phyloP scores from a whole-genome alignment of 2,113 vertebrate genomes.

The Hiodon alosoides region DNA sequence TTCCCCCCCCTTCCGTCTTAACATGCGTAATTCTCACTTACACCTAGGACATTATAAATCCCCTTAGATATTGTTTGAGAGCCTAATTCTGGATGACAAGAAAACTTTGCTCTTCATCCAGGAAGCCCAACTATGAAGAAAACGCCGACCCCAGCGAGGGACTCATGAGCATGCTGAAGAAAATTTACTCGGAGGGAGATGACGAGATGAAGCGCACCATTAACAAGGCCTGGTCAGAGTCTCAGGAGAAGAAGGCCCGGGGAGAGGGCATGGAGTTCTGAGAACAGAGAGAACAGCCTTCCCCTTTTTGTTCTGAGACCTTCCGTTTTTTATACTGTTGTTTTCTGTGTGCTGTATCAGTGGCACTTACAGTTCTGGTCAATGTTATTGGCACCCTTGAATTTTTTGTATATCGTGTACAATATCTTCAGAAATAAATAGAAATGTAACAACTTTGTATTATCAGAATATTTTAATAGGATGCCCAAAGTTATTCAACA shows the following conservation, averaged over 20 bases:
- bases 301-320: neutral
- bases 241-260: conserved; percentile 86
- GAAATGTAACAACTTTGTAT: too few relatives aligned
- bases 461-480: too few relatives aligned
- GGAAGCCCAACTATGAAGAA: conserved; percentile 70
- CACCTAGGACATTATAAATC: too few relatives aligned
- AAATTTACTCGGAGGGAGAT: conserved; percentile 92
- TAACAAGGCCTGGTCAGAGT: conserved; percentile 96
- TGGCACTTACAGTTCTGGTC: too few relatives aligned
- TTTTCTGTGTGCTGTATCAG: conserved; percentile 7
- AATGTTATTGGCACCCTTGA: too few relatives aligned
- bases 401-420: too few relatives aligned
- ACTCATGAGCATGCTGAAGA: conserved; percentile 90
- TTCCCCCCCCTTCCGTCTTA: too few relatives aligned
- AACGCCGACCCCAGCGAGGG: conserved; percentile 85
- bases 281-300: conserved; percentile 32
- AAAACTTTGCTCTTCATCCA: conserved; percentile 41
- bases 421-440: too few relatives aligned
- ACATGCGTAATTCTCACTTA: too few relatives aligned
- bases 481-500: too few relatives aligned
- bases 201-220: conserved; percentile 97
- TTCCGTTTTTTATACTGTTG: neutral
- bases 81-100: neutral
- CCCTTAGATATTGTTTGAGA: too few relatives aligned
- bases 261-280: conserved; percentile 79